These are phyloP conservation scores for Thalpophila matura DNA, from an alignment of 2,888 invertebrate species.

Conservation along the genomic window DNA sequence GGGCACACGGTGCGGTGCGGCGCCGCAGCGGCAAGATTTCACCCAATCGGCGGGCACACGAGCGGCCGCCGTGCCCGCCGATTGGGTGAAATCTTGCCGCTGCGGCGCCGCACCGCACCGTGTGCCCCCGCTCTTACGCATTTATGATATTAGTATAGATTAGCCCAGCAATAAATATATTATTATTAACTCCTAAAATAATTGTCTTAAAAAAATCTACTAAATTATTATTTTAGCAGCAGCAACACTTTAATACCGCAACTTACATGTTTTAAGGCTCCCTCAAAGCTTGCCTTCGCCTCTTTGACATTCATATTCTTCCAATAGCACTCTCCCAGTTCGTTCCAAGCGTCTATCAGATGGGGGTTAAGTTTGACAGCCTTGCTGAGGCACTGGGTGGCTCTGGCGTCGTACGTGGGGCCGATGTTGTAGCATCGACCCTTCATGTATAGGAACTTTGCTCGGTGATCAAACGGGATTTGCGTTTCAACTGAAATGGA, in stretches of 20 bases:
- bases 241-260: background rate
- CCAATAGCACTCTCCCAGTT: constrained; percentile 97
- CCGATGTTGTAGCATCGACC: constrained; percentile 94
- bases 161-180: too few species aligned
- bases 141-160: too few species aligned
- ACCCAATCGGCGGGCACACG: too few species aligned
- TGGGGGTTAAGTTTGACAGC: constrained; percentile 96
- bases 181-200: too few species aligned
- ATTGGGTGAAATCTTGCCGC: too few species aligned
- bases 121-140: too few species aligned
- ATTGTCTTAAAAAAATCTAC: background rate
- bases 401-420: constrained; percentile 92
- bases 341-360: constrained; percentile 96
- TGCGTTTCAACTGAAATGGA: constrained; percentile 71
- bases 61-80: too few species aligned
- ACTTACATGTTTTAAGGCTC: constrained; percentile 93
- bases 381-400: constrained; percentile 94
- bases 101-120: too few species aligned
- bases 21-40: too few species aligned
- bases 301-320: constrained; percentile 95
- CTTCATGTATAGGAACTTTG: constrained; percentile 93
- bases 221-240: background rate
- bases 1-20: too few species aligned
- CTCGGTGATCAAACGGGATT: constrained; percentile 80
- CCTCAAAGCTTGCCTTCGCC: constrained; percentile 95